phyloP scores from a whole-genome alignment of 2,113 vertebrate species.

The Panthera tigris region DNA sequence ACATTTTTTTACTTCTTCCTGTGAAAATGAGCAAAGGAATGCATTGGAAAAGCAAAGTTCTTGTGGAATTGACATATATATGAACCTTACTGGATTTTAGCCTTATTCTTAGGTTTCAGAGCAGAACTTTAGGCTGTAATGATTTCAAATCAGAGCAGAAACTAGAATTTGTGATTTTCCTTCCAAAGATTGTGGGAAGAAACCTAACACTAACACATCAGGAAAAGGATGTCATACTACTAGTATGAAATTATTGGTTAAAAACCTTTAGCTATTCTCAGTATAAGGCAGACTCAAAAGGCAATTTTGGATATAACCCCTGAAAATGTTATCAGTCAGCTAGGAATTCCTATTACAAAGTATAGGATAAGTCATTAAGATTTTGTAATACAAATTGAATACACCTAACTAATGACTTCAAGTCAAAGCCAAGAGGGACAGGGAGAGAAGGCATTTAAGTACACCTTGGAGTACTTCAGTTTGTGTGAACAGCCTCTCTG shows the following conservation, averaged over 20 bases:
- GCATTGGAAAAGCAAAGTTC: constrained; percentile 5
- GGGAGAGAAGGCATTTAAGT: neutral
- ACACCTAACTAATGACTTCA: neutral
- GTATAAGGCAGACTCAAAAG: neutral
- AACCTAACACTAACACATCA: neutral
- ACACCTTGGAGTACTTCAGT: neutral
- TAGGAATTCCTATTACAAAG: neutral
- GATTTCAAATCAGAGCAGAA: neutral
- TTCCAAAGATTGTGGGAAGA: neutral
- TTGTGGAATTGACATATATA: neutral
- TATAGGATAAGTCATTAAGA: neutral
- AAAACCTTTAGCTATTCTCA: constrained; percentile 1
- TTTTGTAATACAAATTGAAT: neutral
- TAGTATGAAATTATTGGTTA: neutral
- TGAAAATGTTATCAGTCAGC: neutral
- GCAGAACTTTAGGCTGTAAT: neutral
- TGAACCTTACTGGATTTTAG: neutral
- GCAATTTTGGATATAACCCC: neutral
- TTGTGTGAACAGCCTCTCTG: neutral
- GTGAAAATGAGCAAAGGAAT: constrained; percentile 58
- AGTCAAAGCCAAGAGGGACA: neutral
- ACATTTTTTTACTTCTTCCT: constrained; percentile 85
- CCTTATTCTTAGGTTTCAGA: neutral
- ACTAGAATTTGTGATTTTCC: neutral
- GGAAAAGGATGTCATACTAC: neutral